Base-by-base conservation (phyloP, 1,140 invertebrate species). In the Nomia melanderi region DNA sequence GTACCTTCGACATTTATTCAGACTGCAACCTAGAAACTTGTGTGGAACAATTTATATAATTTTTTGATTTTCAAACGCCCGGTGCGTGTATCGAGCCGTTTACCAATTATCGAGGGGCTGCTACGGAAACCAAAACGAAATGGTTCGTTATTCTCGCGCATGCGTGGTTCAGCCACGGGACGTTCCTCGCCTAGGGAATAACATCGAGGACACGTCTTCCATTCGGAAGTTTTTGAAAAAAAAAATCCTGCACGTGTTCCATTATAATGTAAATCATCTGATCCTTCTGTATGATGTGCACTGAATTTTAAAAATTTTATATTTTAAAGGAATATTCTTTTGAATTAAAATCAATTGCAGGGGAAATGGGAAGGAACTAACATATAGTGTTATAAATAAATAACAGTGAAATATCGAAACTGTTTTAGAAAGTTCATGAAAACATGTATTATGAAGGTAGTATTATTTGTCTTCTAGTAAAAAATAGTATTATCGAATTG, bases 111-210 rank as follows among this genome's bases (percentile, higher is more conserved):
- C 82, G 72, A 75, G 84, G 80, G 76, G 69, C 57, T 77, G 80
- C 67, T 77, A 77, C 78, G 60, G 69, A 72, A 88, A 82, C 75
- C 77, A 84, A 81, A 87, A 86, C 69, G 83, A 90, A 89, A 87
- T 86, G 88, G 89, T 79, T 90, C 89, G 89, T 90, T 90, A 90
- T 90, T 90, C 84, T 87, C 82, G 87, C 89, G 88, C 89, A 90
- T 66, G 81, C 89, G 89, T 82, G 17, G 25, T 50, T 64, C 54
- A 23, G 17, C 57, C 53, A 53, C 56, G 67, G 41, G 60, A 77
- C 60, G 65, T 70, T 62, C 59, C 56, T 66, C 25, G 29, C 11
- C 60, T 14, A 79, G 67, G 57, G 64, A 56, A 44, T 70, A 44
- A 54, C 27, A 41, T 9, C 17, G 41, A 33, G 14, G 29, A 50